Conservation (phyloP, 2,888 invertebrate genomes). For the Trissolcus japonicus region DNA sequence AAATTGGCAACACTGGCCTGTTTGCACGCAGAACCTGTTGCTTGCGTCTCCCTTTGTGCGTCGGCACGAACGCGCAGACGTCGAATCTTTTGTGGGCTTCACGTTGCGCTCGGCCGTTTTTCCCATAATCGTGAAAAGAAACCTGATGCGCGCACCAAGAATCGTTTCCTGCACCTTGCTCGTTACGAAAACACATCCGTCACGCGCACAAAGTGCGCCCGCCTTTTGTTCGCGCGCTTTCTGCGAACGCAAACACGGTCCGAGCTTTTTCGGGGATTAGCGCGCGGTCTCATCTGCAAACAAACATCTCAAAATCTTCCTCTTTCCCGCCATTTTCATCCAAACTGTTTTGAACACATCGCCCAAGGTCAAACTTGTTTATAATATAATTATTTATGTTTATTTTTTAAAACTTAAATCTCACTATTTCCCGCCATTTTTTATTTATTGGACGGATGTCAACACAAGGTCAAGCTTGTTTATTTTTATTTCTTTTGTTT, state of each 20-base stretch:
- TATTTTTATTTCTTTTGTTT: too few relatives aligned
- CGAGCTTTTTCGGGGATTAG: slow-evolving; percentile 23
- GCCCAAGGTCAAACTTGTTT: too few relatives aligned
- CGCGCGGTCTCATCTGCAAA: background rate
- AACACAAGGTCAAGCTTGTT: too few relatives aligned
- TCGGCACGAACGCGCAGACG: slow-evolving; percentile 43
- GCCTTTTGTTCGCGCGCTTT: slow-evolving; percentile 41
- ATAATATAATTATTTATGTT: too few relatives aligned
- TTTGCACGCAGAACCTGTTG: slow-evolving; percentile 69
- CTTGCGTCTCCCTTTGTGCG: slow-evolving; percentile 59
- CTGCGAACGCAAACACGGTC: slow-evolving; percentile 35
- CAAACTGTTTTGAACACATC: too few relatives aligned
- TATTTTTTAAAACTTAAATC: too few relatives aligned
- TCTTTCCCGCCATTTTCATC: too few relatives aligned
- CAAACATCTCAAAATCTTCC: too few relatives aligned
- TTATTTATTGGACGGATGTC: too few relatives aligned
- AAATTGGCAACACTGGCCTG: slow-evolving; percentile 56
- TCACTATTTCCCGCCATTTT: too few relatives aligned
- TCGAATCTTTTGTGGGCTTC: slow-evolving; percentile 52
- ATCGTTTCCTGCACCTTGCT: slow-evolving; percentile 67
- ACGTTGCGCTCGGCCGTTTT: slow-evolving; percentile 60
- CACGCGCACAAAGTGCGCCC: slow-evolving; percentile 32
- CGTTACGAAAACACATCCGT: slow-evolving; percentile 44
- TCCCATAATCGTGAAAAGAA: slow-evolving; percentile 73
- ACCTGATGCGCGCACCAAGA: slow-evolving; percentile 62